Base-by-base conservation (phyloP, 2,888 invertebrate genomes). In the Bedellia somnulentella region DNA sequence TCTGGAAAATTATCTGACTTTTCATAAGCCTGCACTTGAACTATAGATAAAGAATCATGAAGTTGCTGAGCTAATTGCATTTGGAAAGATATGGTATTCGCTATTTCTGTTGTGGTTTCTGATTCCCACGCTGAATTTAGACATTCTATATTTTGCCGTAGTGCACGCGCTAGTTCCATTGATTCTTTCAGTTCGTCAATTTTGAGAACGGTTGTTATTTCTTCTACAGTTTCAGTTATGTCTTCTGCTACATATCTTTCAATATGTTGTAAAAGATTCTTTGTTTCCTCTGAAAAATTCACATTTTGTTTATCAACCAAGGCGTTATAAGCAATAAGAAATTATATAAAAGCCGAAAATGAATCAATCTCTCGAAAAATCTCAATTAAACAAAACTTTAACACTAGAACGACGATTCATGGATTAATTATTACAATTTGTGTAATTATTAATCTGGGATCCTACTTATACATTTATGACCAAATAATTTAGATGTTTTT, bases 191-290 rank as follows among this genome's bases (percentile, higher is more conserved):
- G 29, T 28, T 46, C 42, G 9, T 44, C 37, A 2, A 34, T 34
- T 6, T 46, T 38, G n/a, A 37, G 36, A 4, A 43, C 4, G 6
- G 16, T 24, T 5, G 45, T 36, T 33, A 50, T 35, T 8, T 40
- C 34, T 13, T 44, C 34, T 4, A 53, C 39, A 9, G 42, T 24
- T 30, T 42, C 40, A 9, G 37, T 27, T 13, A 46, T 33, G 29
- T 46, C 40, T 10, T 38, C 35, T 3, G 49, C 49, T 29, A 42
- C 37, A 26, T 52, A 47, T 15, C 46, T 43, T 17, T 49, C 41
- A 14, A 55, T 46, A 14, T 47, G 49, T 15, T 44, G 39, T 17
- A 48, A 34, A 6, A 54, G 35, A 6, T 11, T 29, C 3, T 32
- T 30, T 11, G 31, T 13, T 17, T 18, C 3, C 11, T 24, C 32